These are phyloP conservation scores for Thamnophis elegans DNA, from an alignment of 2,797 vertebrate species.

Conservation along the genomic window DNA sequence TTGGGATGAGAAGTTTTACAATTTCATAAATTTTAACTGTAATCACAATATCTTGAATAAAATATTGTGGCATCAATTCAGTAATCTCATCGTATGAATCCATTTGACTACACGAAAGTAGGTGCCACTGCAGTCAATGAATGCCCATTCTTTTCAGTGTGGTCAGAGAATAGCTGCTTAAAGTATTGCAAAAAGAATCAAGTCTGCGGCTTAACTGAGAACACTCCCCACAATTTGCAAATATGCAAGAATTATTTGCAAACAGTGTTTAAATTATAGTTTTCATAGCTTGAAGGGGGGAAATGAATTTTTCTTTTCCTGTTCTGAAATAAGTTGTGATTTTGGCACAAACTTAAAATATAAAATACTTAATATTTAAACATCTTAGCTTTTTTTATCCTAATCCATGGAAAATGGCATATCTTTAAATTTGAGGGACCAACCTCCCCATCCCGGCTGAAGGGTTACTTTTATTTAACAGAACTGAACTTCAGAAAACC, in stretches of 20 bases:
- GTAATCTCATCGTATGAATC: not conserved
- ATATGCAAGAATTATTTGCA: slow-evolving; percentile 42
- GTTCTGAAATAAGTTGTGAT: slow-evolving; percentile 22
- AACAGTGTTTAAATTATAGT: slow-evolving; percentile 12
- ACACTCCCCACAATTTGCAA: slow-evolving; percentile 36
- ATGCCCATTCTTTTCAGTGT: not conserved
- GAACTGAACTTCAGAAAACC: not conserved
- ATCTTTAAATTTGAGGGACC: not conserved
- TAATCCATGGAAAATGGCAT: not conserved
- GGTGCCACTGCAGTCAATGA: not conserved
- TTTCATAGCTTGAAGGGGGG: not conserved
- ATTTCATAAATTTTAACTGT: not conserved
- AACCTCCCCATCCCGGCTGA: not conserved
- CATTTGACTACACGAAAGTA: not conserved
- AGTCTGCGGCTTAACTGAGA: slow-evolving; percentile 26
- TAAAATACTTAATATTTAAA: not conserved
- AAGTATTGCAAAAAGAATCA: slow-evolving; percentile 23
- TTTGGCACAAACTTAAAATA: not conserved
- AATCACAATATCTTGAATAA: not conserved
- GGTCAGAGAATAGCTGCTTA: not conserved
- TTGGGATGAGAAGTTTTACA: not conserved
- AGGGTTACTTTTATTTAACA: not conserved
- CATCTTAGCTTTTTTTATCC: not conserved
- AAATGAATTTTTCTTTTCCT: slow-evolving; percentile 30
- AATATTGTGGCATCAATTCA: not conserved